Evolutionary conservation across 2,797 vertebrate genomes (phyloP).

Genomic region (Mycteria americana): DNA sequence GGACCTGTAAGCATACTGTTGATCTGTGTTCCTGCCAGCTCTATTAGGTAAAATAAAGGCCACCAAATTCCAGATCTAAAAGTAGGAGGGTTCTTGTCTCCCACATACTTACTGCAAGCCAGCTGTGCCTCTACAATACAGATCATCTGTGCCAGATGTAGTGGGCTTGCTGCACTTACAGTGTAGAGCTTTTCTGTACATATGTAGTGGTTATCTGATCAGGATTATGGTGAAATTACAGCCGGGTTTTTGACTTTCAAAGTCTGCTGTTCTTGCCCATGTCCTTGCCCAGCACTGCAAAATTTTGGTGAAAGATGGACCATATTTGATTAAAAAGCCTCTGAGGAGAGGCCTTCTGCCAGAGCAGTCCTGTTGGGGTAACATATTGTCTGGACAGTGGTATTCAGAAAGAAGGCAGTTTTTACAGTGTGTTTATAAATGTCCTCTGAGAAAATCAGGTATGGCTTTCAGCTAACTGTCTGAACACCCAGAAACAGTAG

Average conservation of each 20-base stretch:
- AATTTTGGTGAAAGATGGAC: neutral
- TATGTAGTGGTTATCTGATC: neutral
- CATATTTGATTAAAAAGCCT: neutral
- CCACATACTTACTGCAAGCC: neutral
- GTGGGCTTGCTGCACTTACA: neutral
- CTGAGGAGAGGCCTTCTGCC: neutral
- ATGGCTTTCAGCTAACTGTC: neutral
- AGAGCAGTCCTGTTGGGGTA: neutral
- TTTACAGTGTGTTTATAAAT: neutral
- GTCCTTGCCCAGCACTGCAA: neutral
- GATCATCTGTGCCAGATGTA: neutral
- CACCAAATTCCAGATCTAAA: neutral
- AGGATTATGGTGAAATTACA: accelerated
- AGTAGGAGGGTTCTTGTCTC: neutral
- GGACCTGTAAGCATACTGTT: neutral
- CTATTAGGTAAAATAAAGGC: neutral
- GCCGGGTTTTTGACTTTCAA: neutral
- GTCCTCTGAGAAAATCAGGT: neutral
- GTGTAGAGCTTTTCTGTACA: neutral
- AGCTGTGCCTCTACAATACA: neutral
- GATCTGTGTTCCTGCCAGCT: neutral
- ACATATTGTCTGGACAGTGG: neutral
- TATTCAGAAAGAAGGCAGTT: neutral
- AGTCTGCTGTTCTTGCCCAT: neutral
- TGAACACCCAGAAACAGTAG: neutral